Evolutionary conservation across 1,140 invertebrate genomes (phyloP), one percentile per base, ranked within the genome.

Genomic region (Drosophila nikananu): DNA sequence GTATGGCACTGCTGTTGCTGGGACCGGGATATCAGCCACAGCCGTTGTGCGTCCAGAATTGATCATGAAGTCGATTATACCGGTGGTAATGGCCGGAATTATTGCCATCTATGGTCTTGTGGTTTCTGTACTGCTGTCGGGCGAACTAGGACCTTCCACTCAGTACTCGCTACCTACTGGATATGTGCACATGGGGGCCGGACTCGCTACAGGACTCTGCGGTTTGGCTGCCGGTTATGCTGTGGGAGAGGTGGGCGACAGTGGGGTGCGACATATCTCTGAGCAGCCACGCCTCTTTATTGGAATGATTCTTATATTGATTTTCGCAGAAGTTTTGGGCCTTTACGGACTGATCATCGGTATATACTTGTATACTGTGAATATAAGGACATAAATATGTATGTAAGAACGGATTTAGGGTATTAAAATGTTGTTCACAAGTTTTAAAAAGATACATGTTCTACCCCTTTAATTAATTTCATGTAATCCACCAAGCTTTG

Each of bases 301-400:
- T 59, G 98, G 98, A 79, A 99, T 99, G 97, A 98, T 99, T 91
- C 95, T 99, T 41, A 98, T 99, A 93, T 95, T 99, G 75, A 99
- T 99, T 95, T 99, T 99, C 94, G 98, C 97, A 83, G 98, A 99
- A 95, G 98, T 99, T 86, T 94, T 99, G 93, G 98, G 98, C 94
- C 95, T 99, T 27, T 99, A 99, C 93, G 98, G 98, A 82, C 95
- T 99, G 64, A 99, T 99, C 93, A 97, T 99, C 68, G 97, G 97
- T 79, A 97, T 99, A 86, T 98, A 97, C 94, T 94, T 98, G 80
- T 97, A 97, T 91, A 96, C 97, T 64, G 97, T 96, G 13, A 77
- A 86, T 2, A 9, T 86, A 15, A 21, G 41, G 25, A 15, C 17
- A 19, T 32, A 23, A 37, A 55, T 23, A 37, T 5, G 8, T 25